phyloP scores from a whole-genome alignment of 2,888 invertebrate species.

The Mythimna impura region DNA sequence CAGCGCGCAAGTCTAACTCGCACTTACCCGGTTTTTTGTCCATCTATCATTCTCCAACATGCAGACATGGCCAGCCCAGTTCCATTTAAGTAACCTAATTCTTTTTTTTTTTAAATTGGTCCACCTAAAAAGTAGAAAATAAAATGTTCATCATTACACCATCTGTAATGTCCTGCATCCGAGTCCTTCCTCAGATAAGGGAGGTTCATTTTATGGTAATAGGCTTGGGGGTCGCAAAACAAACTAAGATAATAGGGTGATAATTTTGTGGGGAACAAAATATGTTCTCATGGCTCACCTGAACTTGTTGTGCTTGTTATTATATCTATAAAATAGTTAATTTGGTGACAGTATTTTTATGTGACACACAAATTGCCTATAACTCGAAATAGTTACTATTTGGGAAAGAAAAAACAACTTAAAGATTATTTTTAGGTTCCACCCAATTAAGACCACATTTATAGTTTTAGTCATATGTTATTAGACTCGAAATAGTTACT shows the following conservation, averaged over 20 bases:
- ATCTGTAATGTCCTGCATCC: conserved; percentile 23
- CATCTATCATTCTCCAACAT: no score
- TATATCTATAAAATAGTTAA: background rate
- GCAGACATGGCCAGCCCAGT: no score
- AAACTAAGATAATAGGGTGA: conserved; percentile 49
- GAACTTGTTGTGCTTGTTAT: conserved; percentile 16
- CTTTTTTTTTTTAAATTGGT: background rate
- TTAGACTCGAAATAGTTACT: no score
- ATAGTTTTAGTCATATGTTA: no score
- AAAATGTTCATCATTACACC: conserved; percentile 1
- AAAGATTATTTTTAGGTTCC: no score
- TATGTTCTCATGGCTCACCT: conserved; percentile 31
- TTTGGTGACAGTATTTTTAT: background rate
- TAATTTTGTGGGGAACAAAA: conserved; percentile 30
- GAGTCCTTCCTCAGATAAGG: conserved; percentile 30
- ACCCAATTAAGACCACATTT: no score
- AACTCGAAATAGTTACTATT: background rate
- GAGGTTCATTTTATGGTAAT: conserved; percentile 60
- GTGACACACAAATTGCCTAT: conserved; percentile 1
- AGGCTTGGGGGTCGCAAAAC: conserved; percentile 32
- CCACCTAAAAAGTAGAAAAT: background rate
- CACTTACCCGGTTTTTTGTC: no score
- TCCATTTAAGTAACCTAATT: no score
- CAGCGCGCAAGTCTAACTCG: no score
- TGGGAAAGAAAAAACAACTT: background rate